These are phyloP conservation scores for Eurystomus gularis DNA, from an alignment of 2,113 vertebrate genomes.

Conservation along the genomic window DNA sequence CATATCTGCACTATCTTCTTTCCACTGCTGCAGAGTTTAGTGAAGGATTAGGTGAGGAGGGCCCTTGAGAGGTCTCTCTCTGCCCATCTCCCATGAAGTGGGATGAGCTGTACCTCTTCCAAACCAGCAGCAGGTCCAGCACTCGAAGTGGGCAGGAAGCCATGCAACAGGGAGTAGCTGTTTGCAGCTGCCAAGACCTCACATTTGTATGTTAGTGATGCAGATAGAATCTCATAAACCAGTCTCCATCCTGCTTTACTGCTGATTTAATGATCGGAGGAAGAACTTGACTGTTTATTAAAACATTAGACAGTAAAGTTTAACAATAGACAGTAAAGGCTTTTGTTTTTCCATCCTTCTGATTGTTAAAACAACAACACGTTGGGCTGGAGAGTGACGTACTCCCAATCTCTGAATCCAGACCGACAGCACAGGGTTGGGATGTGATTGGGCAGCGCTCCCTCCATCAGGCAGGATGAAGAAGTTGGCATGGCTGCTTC, in stretches of 20 bases:
- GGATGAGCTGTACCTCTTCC: neutral
- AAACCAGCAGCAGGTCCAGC: neutral
- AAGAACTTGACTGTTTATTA: conserved; percentile 60
- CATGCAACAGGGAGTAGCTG: neutral
- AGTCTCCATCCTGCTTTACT: conserved; percentile 40
- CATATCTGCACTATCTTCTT: fast-evolving
- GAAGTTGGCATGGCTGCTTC: neutral
- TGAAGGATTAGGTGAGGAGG: neutral
- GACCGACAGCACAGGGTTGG: neutral
- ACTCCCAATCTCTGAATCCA: neutral
- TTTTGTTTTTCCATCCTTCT: conserved; percentile 39
- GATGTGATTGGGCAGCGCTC: neutral
- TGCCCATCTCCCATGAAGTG: neutral
- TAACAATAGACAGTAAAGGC: conserved; percentile 43
- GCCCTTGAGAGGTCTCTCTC: neutral
- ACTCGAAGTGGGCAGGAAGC: neutral
- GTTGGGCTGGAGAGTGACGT: neutral
- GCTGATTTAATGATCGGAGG: conserved; percentile 32
- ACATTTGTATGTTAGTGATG: neutral
- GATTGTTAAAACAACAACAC: conserved; percentile 1
- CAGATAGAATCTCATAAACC: conserved; percentile 38
- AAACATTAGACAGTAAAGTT: conserved; percentile 62
- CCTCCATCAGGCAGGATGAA: neutral
- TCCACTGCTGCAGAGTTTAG: neutral
- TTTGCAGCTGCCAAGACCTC: conserved; percentile 28